Percentiles rank a stretch among this genome's conserved stretches.
These are phyloP conservation scores for Teleogryllus occipitalis DNA, from an alignment of 1,140 invertebrate genomes.

Conservation along the genomic window DNA sequence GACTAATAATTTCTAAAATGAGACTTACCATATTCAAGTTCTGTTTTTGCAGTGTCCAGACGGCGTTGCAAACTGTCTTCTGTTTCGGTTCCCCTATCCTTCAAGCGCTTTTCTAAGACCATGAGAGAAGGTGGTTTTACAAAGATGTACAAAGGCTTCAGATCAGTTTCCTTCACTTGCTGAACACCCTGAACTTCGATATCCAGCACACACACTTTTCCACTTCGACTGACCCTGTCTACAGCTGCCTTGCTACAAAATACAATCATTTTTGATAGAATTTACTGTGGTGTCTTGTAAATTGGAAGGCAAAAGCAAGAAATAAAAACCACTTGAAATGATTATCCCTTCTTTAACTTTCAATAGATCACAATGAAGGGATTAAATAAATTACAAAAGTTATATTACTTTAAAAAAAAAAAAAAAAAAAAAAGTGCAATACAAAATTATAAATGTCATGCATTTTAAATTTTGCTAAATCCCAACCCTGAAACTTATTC, in stretches of 20 bases:
- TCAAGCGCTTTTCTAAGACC: constrained; percentile 68
- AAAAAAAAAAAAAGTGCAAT: too few relatives aligned
- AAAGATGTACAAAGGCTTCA: constrained; percentile 82
- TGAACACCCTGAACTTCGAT: constrained; percentile 96
- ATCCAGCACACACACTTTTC: constrained; percentile 89
- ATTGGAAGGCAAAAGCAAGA: background rate
- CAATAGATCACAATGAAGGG: too few relatives aligned
- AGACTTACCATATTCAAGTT: constrained; percentile 72
- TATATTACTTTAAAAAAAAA: too few relatives aligned
- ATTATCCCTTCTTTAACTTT: too few relatives aligned
- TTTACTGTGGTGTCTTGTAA: background rate
- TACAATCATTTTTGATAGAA: background rate
- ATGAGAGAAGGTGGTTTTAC: constrained; percentile 85
- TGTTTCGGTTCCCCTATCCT: constrained; percentile 76
- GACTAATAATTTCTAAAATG: too few relatives aligned
- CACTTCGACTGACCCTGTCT: constrained; percentile 63
- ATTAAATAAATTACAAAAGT: too few relatives aligned
- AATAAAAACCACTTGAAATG: background rate
- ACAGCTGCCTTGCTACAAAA: constrained; percentile 72
- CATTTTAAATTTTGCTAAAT: too few relatives aligned
- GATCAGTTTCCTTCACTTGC: constrained; percentile 73
- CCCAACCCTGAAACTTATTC: too few relatives aligned
- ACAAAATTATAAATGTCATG: too few relatives aligned
- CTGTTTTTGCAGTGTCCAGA: constrained; percentile 60
- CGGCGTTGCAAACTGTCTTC: constrained; percentile 73